Evolutionary conservation across 2,888 invertebrate species (phyloP).

Genomic region (Pyrrhosoma nymphula): DNA sequence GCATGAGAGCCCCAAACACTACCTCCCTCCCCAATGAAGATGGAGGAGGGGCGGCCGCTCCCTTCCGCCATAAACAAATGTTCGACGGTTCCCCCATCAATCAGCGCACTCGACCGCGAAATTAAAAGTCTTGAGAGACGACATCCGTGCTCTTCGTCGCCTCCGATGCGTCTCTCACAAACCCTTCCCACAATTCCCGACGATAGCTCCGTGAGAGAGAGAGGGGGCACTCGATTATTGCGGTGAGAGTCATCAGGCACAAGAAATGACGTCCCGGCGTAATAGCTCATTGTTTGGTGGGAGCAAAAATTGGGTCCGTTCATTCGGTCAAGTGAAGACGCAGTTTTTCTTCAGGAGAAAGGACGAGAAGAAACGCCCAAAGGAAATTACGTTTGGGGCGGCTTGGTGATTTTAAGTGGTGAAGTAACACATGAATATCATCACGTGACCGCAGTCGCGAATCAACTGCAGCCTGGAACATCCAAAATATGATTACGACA

Average conservation of each 20-base stretch:
- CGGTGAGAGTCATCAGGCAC: neutral
- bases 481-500: neutral
- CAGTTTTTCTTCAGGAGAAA: neutral
- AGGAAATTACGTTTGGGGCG: neutral
- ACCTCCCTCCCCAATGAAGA: too few species aligned
- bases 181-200: constrained; percentile 34
- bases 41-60: neutral
- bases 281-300: constrained; percentile 48
- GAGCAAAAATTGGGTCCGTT: constrained; percentile 34
- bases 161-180: neutral
- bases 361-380: neutral
- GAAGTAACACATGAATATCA: neutral
- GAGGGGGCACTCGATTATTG: neutral
- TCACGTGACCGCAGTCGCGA: neutral
- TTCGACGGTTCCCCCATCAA: neutral
- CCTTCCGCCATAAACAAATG: neutral
- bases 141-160: constrained; percentile 38
- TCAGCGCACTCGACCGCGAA: constrained; percentile 41
- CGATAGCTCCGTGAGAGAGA: neutral
- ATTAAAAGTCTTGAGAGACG: constrained; percentile 64
- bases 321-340: neutral
- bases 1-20: neutral
- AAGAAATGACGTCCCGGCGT: neutral
- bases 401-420: neutral
- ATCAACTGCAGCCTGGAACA: neutral